A percentile compares a stretch with the other conserved stretches of the same genome.
phyloP scores from a whole-genome alignment of 2,888 invertebrate species.

The Homarus gammarus region DNA sequence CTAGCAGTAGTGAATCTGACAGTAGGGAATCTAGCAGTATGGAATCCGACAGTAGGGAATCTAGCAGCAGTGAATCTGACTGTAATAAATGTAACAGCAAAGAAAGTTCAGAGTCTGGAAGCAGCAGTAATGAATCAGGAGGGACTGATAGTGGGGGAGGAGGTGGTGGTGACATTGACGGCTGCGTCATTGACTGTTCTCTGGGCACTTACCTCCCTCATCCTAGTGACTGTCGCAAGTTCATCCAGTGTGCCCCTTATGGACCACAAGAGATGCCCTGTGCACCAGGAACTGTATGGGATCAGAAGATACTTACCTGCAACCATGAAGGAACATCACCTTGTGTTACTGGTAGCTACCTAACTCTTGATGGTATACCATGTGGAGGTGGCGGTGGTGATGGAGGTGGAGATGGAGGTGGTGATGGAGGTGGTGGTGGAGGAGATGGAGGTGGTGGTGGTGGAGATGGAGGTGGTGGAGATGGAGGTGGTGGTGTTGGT shows the following conservation, averaged over 20 bases:
- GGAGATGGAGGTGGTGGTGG: too few relatives aligned
- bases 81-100: slow-evolving; percentile 19
- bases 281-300: slow-evolving; percentile 49
- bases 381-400: slow-evolving; percentile 45
- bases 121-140: background rate
- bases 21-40: slow-evolving; percentile 13
- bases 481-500: too few relatives aligned
- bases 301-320: slow-evolving; percentile 46
- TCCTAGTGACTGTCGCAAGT: slow-evolving; percentile 73
- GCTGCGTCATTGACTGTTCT: slow-evolving; percentile 41
- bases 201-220: too few relatives aligned
- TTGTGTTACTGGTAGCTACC: slow-evolving; percentile 58
- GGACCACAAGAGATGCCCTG: slow-evolving; percentile 59
- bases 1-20: slow-evolving; percentile 28
- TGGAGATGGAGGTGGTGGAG: too few relatives aligned
- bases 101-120: slow-evolving; percentile 25
- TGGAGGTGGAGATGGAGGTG: too few relatives aligned
- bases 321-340: slow-evolving; percentile 45
- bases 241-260: slow-evolving; percentile 76
- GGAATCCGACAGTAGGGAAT: slow-evolving; percentile 24
- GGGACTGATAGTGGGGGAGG: slow-evolving; percentile 4
- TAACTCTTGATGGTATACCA: slow-evolving; percentile 35
- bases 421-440: too few relatives aligned
- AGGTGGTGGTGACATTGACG: slow-evolving; percentile 21
- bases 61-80: slow-evolving; percentile 17